These are phyloP conservation scores for Parauchenoglanis ngamensis DNA, from an alignment of 2,797 vertebrate genomes.

Conservation along the genomic window DNA sequence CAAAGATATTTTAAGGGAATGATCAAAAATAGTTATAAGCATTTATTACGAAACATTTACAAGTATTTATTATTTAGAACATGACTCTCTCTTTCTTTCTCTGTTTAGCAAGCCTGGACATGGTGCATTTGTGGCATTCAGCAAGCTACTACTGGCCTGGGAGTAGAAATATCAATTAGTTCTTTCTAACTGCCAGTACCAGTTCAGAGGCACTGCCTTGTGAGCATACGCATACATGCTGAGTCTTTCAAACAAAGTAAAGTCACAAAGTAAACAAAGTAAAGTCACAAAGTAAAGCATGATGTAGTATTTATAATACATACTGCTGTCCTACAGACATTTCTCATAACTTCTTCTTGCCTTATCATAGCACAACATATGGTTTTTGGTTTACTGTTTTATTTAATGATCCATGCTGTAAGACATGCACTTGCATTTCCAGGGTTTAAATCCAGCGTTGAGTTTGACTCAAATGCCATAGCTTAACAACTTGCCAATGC, in stretches of 20 bases:
- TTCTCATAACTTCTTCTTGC: background rate
- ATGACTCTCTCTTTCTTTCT: conserved; percentile 20
- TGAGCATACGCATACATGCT: background rate
- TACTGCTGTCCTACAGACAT: background rate
- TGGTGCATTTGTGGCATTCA: conserved; percentile 74
- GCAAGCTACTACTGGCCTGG: conserved; percentile 78
- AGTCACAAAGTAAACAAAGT: background rate
- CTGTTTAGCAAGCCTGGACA: conserved; percentile 70
- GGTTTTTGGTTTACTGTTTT: background rate
- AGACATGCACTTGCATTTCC: background rate
- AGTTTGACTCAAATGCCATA: background rate
- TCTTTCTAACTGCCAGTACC: background rate
- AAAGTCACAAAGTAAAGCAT: background rate
- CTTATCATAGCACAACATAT: background rate
- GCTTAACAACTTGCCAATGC: background rate
- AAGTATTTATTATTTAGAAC: background rate
- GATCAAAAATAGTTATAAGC: background rate
- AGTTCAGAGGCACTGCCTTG: background rate
- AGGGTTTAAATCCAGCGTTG: background rate
- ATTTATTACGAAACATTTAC: background rate
- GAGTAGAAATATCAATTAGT: conserved; percentile 60
- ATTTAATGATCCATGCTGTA: background rate
- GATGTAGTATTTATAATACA: background rate
- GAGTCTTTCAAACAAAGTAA: background rate
- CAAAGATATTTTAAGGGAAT: background rate